A percentile compares a stretch with the other conserved stretches of the same genome.
phyloP scores from a whole-genome alignment of 2,888 invertebrate genomes.

The Cephus pygmeus region DNA sequence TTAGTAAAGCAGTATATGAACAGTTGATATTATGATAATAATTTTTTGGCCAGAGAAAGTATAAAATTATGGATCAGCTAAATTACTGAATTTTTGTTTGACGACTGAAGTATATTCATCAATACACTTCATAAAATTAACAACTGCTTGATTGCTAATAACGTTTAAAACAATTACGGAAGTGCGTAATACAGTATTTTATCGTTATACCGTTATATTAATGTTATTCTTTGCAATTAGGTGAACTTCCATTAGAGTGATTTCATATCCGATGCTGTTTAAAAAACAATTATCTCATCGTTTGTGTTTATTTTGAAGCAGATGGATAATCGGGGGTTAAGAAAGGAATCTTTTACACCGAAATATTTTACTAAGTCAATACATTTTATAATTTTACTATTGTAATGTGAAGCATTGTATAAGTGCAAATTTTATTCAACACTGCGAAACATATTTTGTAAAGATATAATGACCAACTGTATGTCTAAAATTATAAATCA shows the following conservation, averaged over 20 bases:
- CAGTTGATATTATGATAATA: neutral
- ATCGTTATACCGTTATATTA: neutral
- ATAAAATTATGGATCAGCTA: neutral
- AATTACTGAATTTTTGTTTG: neutral
- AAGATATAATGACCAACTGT: conserved; percentile 32
- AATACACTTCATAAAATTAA: neutral
- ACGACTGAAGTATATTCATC: neutral
- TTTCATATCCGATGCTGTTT: neutral
- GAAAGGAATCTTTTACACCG: neutral
- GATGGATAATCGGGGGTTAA: neutral
- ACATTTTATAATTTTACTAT: conserved; percentile 25
- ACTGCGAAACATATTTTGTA: conserved; percentile 38
- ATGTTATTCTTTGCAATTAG: neutral
- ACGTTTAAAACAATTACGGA: neutral
- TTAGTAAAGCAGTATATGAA: neutral
- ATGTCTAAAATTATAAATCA: conserved; percentile 37
- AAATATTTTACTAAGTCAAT: conserved; percentile 21
- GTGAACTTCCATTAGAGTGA: neutral
- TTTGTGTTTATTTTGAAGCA: too few relatives aligned
- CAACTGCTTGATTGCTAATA: neutral
- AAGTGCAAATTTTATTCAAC: conserved; percentile 10
- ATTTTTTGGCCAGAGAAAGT: neutral
- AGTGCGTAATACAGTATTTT: neutral
- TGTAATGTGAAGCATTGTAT: conserved; percentile 9
- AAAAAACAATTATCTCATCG: neutral